These are phyloP conservation scores for Hyphantria cunea DNA, from an alignment of 1,140 invertebrate genomes.

Conservation along the genomic window DNA sequence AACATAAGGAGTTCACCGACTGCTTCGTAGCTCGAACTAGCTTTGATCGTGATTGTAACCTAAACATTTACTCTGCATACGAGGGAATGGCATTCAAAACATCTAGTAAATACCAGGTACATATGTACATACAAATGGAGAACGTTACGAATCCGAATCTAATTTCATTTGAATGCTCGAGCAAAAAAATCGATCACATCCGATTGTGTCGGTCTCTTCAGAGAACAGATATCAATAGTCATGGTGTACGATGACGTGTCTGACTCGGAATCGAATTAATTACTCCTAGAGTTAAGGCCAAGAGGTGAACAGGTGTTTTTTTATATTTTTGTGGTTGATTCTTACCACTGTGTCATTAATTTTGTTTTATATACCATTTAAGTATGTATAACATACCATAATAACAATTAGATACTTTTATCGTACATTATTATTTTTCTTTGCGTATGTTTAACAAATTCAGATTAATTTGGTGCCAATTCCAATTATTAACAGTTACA, in stretches of 20 bases:
- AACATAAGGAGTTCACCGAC: too few species aligned
- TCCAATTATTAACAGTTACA: too few species aligned
- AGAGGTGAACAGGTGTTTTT: conserved; percentile 45
- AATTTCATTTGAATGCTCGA: conserved; percentile 64
- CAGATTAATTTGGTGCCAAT: too few species aligned
- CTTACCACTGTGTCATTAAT: conserved; percentile 5
- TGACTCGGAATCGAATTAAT: conserved; percentile 59
- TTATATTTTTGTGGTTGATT: conserved; percentile 1
- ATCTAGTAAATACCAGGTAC: not conserved
- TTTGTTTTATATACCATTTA: not conserved
- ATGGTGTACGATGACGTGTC: conserved; percentile 42
- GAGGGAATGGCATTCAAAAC: too few species aligned
- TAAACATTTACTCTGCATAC: too few species aligned
- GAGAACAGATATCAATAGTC: conserved; percentile 62
- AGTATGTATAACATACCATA: too few species aligned
- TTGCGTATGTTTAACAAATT: too few species aligned
- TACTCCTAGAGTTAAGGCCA: conserved; percentile 52
- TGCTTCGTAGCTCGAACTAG: too few species aligned
- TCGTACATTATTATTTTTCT: too few species aligned
- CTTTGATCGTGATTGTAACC: too few species aligned
- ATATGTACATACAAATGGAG: conserved; percentile 40
- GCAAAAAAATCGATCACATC: conserved; percentile 68
- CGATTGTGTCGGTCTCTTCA: conserved; percentile 63
- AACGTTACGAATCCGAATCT: conserved; percentile 68
- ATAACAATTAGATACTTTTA: too few species aligned